Percentiles rank a stretch among this genome's conserved stretches.
Evolutionary conservation across 2,888 invertebrate species (phyloP).

Genomic region (Lochmaea capreae): DNA sequence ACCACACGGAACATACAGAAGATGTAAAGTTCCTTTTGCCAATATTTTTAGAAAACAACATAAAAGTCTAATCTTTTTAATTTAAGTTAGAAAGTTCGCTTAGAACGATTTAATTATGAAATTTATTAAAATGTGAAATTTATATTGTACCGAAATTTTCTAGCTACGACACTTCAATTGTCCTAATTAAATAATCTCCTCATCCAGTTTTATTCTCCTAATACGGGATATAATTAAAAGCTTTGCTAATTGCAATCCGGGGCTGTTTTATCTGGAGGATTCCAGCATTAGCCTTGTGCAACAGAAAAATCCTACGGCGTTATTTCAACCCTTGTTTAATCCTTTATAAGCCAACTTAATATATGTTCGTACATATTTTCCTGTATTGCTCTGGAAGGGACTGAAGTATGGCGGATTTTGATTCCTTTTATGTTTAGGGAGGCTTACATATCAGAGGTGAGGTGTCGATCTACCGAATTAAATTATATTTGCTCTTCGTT

Average conservation of each 20-base stretch:
- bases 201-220: conserved; percentile 24
- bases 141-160: not conserved
- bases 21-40: not conserved
- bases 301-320: conserved; percentile 19
- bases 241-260: conserved; percentile 25
- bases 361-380: conserved; percentile 29
- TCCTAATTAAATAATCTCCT: conserved; percentile 19
- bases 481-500: conserved; percentile 17
- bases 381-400: conserved; percentile 24
- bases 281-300: conserved; percentile 8
- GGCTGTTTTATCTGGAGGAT: conserved; percentile 24
- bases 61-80: not conserved
- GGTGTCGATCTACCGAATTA: conserved; percentile 13
- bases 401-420: conserved; percentile 26
- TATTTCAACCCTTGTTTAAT: conserved; percentile 25
- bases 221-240: conserved; percentile 25
- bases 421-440: conserved; percentile 27
- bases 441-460: conserved; percentile 14
- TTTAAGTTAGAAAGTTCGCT: not conserved
- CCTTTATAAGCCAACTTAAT: conserved; percentile 30
- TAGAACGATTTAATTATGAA: not conserved
- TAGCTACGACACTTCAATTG: conserved; percentile 9
- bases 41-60: not conserved
- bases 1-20: no score
- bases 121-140: not conserved